These are phyloP conservation scores for Oryzias sinensis DNA, from an alignment of 2,797 vertebrate genomes.

Conservation along the genomic window DNA sequence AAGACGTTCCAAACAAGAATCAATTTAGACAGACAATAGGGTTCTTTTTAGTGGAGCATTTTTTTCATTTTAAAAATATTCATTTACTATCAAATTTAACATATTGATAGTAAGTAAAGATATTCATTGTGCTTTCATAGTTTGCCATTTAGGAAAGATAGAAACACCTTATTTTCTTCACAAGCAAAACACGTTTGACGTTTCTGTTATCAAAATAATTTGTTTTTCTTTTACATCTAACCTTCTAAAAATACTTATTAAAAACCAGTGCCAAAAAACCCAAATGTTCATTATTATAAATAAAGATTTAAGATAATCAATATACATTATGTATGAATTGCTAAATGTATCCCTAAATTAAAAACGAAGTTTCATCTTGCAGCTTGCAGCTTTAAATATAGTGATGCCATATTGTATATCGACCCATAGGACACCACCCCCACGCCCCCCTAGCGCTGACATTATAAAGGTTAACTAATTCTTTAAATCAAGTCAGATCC, in stretches of 20 bases:
- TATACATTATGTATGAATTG: too few species aligned
- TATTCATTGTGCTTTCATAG: too few species aligned
- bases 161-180: conserved; percentile 45
- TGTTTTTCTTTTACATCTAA: too few species aligned
- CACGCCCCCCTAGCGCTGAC: conserved; percentile 62
- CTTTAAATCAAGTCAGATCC: conserved; percentile 75
- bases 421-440: conserved; percentile 44
- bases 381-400: conserved; percentile 58
- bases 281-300: too few species aligned
- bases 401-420: conserved; percentile 45
- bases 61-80: too few species aligned
- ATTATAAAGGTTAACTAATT: conserved; percentile 82
- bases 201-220: conserved; percentile 39
- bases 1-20: conserved; percentile 55
- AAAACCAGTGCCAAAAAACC: too few species aligned
- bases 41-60: too few species aligned
- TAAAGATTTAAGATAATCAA: too few species aligned
- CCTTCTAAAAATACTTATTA: too few species aligned
- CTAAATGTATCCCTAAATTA: too few species aligned
- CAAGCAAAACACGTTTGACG: conserved; percentile 39
- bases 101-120: too few species aligned
- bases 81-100: too few species aligned
- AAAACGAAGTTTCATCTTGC: conserved; percentile 3
- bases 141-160: not conserved
- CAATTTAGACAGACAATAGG: conserved; percentile 45